Evolutionary conservation across 2,797 vertebrate genomes (phyloP).

Genomic region (Danio aesculapii): DNA sequence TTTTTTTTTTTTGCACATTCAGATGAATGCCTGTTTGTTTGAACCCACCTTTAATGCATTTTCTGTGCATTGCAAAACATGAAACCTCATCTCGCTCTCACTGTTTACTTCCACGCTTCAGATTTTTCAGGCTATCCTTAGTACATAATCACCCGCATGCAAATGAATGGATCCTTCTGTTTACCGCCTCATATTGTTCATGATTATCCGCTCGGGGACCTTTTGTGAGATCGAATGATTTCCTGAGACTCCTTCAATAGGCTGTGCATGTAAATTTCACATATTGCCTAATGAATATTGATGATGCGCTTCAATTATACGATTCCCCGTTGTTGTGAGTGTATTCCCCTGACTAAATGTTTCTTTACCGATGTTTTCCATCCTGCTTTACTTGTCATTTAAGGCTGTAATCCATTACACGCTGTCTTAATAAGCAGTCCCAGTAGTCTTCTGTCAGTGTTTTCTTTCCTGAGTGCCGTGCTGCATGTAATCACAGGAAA

Average conservation of each 20-base stretch:
- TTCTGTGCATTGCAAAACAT: not conserved
- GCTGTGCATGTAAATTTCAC: constrained; percentile 58
- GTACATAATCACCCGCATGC: constrained; percentile 7
- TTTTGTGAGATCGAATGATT: constrained; percentile 33
- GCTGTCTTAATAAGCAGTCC: constrained; percentile 2
- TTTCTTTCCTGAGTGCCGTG: not conserved
- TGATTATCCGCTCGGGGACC: constrained; percentile 2
- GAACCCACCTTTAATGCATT: not conserved
- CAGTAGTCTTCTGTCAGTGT: not conserved
- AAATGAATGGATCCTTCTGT: constrained; percentile 24
- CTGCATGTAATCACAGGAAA: constrained; percentile 11
- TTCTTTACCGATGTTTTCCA: constrained; percentile 29
- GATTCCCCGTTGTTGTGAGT: constrained; percentile 23
- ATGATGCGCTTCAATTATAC: constrained; percentile 46
- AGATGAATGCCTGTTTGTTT: constrained; percentile 3
- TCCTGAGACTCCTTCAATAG: constrained; percentile 33
- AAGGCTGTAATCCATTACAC: constrained; percentile 9
- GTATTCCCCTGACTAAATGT: constrained; percentile 31
- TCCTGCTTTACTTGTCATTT: constrained; percentile 23
- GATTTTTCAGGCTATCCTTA: constrained; percentile 16
- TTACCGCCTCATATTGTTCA: constrained; percentile 32
- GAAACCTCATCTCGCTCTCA: constrained; percentile 16
- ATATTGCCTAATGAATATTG: constrained; percentile 63
- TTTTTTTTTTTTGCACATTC: not conserved
- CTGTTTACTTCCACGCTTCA: constrained; percentile 16